A percentile compares a stretch with the other conserved stretches of the same genome.
These are phyloP conservation scores for Epirrhoe tristata DNA, from an alignment of 2,888 invertebrate genomes.

Conservation along the genomic window DNA sequence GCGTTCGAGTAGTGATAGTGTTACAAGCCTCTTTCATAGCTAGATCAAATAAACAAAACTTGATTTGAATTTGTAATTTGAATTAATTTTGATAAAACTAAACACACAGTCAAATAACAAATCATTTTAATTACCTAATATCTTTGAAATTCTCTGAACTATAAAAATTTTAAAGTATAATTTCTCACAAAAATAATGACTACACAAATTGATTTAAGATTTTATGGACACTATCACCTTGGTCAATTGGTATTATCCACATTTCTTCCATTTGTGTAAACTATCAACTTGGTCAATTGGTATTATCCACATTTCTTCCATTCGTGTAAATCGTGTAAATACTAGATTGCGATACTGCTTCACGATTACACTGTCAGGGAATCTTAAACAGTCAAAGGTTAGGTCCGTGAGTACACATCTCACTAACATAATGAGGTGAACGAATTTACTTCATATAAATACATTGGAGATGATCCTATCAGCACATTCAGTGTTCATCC, in stretches of 20 bases:
- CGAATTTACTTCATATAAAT: slow-evolving; percentile 82
- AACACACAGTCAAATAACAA: no score
- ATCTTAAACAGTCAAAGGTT: slow-evolving; percentile 78
- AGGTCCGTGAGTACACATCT: slow-evolving; percentile 71
- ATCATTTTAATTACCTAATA: no score
- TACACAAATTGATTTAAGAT: no score
- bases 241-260: neutral
- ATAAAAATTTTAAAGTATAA: no score
- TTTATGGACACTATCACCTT: no score
- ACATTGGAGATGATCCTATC: slow-evolving; percentile 60
- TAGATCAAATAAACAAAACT: no score
- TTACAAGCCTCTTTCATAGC: no score
- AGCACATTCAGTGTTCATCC: slow-evolving; percentile 72
- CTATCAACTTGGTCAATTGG: neutral
- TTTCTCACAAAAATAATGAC: no score
- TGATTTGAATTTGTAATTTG: no score
- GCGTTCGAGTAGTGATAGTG: no score
- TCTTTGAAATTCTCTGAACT: no score
- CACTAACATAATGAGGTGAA: slow-evolving; percentile 70
- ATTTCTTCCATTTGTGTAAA: neutral
- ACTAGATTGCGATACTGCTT: slow-evolving; percentile 28
- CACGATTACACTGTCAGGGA: slow-evolving; percentile 37
- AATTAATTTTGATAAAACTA: no score
- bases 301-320: neutral
- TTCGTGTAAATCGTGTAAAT: slow-evolving; percentile 14